Conservation (phyloP, 2,113 vertebrate species). For the Scomber japonicus region DNA sequence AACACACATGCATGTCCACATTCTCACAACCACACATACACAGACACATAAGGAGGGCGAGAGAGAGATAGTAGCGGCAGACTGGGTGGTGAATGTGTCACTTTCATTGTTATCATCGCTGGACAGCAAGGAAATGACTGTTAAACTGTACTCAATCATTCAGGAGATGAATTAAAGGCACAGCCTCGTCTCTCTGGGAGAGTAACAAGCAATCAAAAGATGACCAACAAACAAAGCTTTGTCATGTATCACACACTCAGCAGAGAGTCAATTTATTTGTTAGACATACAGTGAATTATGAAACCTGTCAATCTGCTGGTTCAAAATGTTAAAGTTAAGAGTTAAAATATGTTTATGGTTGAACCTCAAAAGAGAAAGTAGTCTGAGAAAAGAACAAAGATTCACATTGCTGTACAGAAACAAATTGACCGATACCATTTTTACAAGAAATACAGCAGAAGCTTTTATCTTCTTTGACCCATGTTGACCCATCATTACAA, state of each 20-base stretch:
- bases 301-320: background rate
- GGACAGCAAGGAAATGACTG: conserved; percentile 33
- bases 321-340: background rate
- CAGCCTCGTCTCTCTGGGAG: conserved; percentile 39
- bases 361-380: background rate
- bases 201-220: conserved; percentile 10
- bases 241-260: conserved; percentile 1
- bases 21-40: too few relatives aligned
- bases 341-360: background rate
- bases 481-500: background rate
- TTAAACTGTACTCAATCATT: conserved; percentile 53
- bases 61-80: too few relatives aligned
- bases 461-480: background rate
- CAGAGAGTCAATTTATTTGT: background rate
- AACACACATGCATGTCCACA: too few relatives aligned
- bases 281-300: conserved; percentile 13
- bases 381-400: too few relatives aligned
- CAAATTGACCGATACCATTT: background rate
- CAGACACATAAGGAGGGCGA: too few relatives aligned
- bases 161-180: conserved; percentile 63
- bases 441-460: background rate
- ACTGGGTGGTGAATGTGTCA: too few relatives aligned
- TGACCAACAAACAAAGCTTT: conserved; percentile 26
- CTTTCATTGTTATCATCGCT: conserved; percentile 42
- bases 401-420: background rate